Base-by-base conservation (phyloP, 1,140 invertebrate species). In the Drosophila parabipectinata region DNA sequence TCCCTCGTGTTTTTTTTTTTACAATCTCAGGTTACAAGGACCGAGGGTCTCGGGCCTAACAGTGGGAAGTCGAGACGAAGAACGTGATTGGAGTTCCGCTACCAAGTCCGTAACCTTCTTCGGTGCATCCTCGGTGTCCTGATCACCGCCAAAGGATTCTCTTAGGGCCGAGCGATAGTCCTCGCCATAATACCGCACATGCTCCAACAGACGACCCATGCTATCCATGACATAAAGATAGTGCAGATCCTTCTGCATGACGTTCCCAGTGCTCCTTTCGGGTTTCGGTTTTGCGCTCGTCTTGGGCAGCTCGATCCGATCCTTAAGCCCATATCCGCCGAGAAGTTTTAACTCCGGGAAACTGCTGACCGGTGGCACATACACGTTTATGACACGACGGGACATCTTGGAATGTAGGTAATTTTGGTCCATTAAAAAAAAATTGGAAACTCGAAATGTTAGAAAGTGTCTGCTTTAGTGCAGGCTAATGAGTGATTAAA, bases 141-240 rank as follows among this genome's bases (percentile, higher is more conserved):
- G 2, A 0, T 44, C 41, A 4, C 6, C 14, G 12, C 21, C 14
- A n/a, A 79, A 51, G 39, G 80, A 51, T 28, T 68, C 58, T 3
- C 58, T 55, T 1, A 83, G 55, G 1, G 75, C 79, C 8, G 14
- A n/a, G 8, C 79, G 79, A 51, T 83, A 79, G 41, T 83, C 77
- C n/a, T 41, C 28, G 24, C 79, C 79, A 37, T 69, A 60, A 28
- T 83, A 83, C 21, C 72, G 57, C 15, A 83, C 28, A 41, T 83
- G 79, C 50, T 83, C 79, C 75, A 83, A 32, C 5, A 83, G 3
- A 0, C 44, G 34, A 0, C 79, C 75, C 10, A 63, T 41, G 26
- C 61, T 44, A 44, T 83, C 66, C 26, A 71, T 47, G 14, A 83
- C 44, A 21, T 72, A 83, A 1, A 83, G 60, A 4, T 59, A 83